phyloP scores from a whole-genome alignment of 2,797 vertebrate genomes.

The Podargus strigoides region DNA sequence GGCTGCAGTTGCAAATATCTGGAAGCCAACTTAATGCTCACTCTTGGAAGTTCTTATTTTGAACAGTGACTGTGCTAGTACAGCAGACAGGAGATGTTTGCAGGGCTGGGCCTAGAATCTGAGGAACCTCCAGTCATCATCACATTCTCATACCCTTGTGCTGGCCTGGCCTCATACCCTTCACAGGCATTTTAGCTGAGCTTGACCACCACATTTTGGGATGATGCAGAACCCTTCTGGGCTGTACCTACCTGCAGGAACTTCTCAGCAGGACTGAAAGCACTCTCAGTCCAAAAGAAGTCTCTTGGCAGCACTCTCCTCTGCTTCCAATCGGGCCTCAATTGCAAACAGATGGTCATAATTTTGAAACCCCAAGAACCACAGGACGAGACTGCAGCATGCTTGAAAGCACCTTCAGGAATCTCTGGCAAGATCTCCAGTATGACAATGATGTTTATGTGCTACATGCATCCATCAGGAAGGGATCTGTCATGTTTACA shows the following conservation, averaged over 20 bases:
- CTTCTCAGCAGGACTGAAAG: not conserved
- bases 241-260: not conserved
- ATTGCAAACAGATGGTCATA: conserved; percentile 82
- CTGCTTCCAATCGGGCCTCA: conserved; percentile 65
- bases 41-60: not conserved
- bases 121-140: not conserved
- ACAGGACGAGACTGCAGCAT: conserved; percentile 70
- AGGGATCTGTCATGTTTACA: conserved; percentile 51
- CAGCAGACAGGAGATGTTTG: not conserved
- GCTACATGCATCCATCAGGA: not conserved
- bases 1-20: not conserved
- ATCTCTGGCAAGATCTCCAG: conserved; percentile 55
- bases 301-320: conserved; percentile 8
- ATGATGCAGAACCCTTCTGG: not conserved
- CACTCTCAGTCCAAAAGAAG: not conserved
- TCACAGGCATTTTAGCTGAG: not conserved
- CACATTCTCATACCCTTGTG: not conserved
- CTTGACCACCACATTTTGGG: not conserved
- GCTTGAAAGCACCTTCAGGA: conserved; percentile 67
- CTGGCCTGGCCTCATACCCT: not conserved
- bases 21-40: not conserved
- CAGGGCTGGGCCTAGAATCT: not conserved
- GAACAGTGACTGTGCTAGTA: not conserved
- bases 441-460: conserved; percentile 52
- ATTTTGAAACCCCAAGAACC: conserved; percentile 70